Evolutionary conservation across 2,888 invertebrate genomes (phyloP), one percentile per base, ranked within the genome.

Genomic region (Epirrhoe alternata): DNA sequence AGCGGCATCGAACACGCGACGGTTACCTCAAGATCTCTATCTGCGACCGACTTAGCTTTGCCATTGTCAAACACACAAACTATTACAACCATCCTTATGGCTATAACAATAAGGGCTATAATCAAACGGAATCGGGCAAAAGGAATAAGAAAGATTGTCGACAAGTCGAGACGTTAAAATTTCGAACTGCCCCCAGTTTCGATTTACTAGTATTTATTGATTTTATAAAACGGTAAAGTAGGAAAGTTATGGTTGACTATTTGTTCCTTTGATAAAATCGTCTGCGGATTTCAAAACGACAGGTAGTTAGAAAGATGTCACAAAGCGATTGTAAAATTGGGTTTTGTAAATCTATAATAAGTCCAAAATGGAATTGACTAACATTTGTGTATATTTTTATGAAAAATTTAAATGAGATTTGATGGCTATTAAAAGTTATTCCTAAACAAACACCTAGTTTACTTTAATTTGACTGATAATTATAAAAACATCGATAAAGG

Each of bases 1-100:
- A 77, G 81, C 77, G 79, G 81, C 81, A 76, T 74, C 76, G 76
- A 76, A 79, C 90, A 90, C 89, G 88, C 88, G 87, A 90, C 83
- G 80, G 81, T 79, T 75, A 75, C 68, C 58, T 64, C 68, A 77
- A 79, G 89, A 89, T 89, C 82, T 79, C 83, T 85, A 89, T 89
- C 89, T 76, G 80, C 78, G 53, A 83, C 88, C 81, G 85, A 84
- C 77, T 80, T 82, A 82, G 75, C 75, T 74, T 76, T 83, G 73
- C 80, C 77, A 70, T 81, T 82, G 74, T 74, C 78, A 76, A 77
- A 77, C 72, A 72, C 70, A 74, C 69, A 63, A 67, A 66, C 70
- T 69, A 73, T 74, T 70, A 74, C 74, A 77, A 66, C 70, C 74
- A 76, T 75, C 78, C 82, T 77, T 85, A 84, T 77, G 63, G 12